Conservation (phyloP, 2,113 vertebrate species). For the Phrynosoma platyrhinos region DNA sequence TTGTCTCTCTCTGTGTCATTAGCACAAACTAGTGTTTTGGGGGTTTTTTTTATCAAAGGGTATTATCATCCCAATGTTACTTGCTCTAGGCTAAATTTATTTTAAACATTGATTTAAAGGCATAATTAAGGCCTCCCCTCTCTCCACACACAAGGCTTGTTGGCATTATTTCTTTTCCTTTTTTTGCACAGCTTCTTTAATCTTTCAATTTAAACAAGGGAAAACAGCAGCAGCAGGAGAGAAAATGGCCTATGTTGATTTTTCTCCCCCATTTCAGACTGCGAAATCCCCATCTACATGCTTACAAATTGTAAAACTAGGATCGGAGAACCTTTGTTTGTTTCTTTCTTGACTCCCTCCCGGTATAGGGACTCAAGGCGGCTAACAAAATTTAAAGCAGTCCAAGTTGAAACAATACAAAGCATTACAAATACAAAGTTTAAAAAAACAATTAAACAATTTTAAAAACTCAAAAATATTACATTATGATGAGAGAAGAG, state of each 20-base stretch:
- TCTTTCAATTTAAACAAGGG: conserved; percentile 26
- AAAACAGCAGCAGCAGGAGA: neutral
- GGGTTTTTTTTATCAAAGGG: conserved; percentile 27
- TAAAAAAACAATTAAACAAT: no score
- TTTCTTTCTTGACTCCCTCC: no score
- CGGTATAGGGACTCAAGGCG: no score
- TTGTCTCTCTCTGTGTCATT: neutral
- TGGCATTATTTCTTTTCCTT: neutral
- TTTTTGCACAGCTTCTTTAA: neutral
- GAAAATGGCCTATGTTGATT: neutral
- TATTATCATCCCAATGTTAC: conserved; percentile 16
- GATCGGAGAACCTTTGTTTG: neutral
- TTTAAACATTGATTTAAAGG: conserved; percentile 44
- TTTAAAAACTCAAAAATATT: no score
- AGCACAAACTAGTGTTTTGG: neutral
- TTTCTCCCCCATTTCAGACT: neutral
- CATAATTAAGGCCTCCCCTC: conserved; percentile 28
- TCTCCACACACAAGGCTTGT: neutral
- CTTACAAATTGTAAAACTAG: neutral
- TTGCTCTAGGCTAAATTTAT: conserved; percentile 31
- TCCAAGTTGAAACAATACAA: no score
- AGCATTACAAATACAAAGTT: no score
- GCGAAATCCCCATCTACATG: neutral
- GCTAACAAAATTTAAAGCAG: no score
- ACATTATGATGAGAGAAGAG: neutral